A percentile compares a stretch with the other conserved stretches of the same genome.
Conservation (phyloP, 2,888 invertebrate genomes). For the Drosophila kanekoi region DNA sequence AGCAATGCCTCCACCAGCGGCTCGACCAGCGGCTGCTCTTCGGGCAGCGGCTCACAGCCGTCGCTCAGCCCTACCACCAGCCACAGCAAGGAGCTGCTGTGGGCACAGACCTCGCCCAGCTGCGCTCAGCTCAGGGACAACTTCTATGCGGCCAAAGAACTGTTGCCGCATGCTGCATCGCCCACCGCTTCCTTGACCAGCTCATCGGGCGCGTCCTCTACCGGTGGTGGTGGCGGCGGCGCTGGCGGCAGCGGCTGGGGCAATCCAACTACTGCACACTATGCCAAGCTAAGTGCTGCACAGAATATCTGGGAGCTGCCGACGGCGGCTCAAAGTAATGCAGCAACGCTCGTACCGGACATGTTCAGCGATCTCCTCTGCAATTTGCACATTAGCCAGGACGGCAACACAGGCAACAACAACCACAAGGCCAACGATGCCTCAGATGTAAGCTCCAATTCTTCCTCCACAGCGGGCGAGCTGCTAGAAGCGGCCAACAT, state of each 20-base stretch:
- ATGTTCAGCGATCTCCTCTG: conserved; percentile 84
- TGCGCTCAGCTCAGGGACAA: conserved; percentile 58
- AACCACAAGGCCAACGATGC: conserved; percentile 44
- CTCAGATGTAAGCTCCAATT: conserved; percentile 79
- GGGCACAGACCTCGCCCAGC: conserved; percentile 84
- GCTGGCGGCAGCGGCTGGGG: conserved; percentile 34
- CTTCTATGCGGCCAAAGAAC: conserved; percentile 54
- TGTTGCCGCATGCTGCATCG: conserved; percentile 69
- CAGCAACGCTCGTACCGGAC: conserved; percentile 56
- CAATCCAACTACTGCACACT: conserved; percentile 48
- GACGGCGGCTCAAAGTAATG: conserved; percentile 41
- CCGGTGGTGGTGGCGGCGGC: conserved; percentile 34
- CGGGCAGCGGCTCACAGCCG: conserved; percentile 81
- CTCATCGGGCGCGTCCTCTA: conserved; percentile 70
- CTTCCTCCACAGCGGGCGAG: conserved; percentile 69
- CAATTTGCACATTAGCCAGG: conserved; percentile 72
- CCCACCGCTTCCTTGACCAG: conserved; percentile 79
- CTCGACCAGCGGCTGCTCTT: conserved; percentile 80
- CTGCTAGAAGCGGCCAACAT: conserved; percentile 67
- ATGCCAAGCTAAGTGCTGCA: conserved; percentile 74
- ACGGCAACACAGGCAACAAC: conserved; percentile 29
- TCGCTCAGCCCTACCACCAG: conserved; percentile 83
- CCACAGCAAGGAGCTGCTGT: conserved; percentile 85
- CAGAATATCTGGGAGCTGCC: conserved; percentile 82
- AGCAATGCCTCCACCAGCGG: conserved; percentile 59